Evolutionary conservation across 2,797 vertebrate species (phyloP), one percentile per base, ranked within the genome.

Genomic region (Glossophaga mutica): DNA sequence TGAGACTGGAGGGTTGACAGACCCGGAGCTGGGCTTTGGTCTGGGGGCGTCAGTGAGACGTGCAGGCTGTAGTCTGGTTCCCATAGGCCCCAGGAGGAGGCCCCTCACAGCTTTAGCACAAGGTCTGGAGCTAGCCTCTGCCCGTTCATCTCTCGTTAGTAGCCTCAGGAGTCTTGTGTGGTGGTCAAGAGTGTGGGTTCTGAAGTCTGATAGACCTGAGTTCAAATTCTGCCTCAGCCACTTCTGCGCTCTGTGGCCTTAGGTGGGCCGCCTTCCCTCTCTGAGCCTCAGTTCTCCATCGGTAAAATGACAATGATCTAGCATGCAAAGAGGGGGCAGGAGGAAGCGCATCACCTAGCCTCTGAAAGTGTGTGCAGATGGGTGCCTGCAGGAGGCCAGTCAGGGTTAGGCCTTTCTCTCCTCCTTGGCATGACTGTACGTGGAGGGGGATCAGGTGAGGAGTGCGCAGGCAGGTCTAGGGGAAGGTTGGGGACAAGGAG

Each of bases 61-160:
- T 46, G 22, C 26, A 22, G 76, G 62, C 74, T 2, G 0, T 19
- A 10, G 79, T 89, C 94, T 93, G 86, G 87, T 96, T 98, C 92
- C 89, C 93, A 96, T 39, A 50, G 95, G 57, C 91, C 59, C 44
- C 59, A 10, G 77, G 96, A 74, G 42, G 71, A 78, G 94, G 93
- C 91, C 94, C 88, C 79, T 92, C 82, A 22, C 87, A 24, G 88
- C 84, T 44, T 42, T 44, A n/a, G 88, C 29, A 2, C 29, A 2
- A 76, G 74, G 57, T 68, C 57, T 65, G 11, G 76, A 24, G 48
- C 76, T 24, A 50, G 50, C 57, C 34, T 16, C 42, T 29, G 32
- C 87, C 79, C 62, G 10, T 50, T 11, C 1, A 2, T 15, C 34
- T 48, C 50, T 55, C 21, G 0, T 44, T n/a, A 37, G 18, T 26